Evolutionary conservation across 1,140 invertebrate species (phyloP), one percentile per base, ranked within the genome.

Genomic region (Leptonema lineaticorne): DNA sequence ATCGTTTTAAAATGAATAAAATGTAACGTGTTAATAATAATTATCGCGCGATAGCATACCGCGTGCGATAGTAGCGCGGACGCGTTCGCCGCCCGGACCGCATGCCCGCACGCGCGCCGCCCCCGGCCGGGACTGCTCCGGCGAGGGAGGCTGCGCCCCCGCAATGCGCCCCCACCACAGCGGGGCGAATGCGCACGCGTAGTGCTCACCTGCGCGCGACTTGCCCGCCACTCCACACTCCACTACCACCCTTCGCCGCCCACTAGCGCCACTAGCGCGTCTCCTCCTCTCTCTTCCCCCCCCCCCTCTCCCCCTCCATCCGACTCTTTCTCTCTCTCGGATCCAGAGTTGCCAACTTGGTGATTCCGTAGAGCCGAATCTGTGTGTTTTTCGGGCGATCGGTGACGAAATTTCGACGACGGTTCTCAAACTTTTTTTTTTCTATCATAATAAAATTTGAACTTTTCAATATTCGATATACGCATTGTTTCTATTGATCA

Each of bases 101-200:
- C 4, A 9, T 53, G 50, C 22, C 9, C n/a, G 50, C 50, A 14
- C 29, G 29, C 22, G 20, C n/a, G 22, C 22, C 50, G 50, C 50
- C 24, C 16, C 50, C 50, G 50, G 20, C 50, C 50, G 50, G 50
- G 50, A 53, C 50, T 53, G 50, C 11, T 53, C 50, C 50, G 50
- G 24, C 27, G 20, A 5, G 50, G 46, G 50, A 53, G 50, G 50
- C 50, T 53, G 50, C 50, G 50, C 50, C n/a, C n/a, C n/a, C 20
- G 50, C 50, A 24, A 8, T 26, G 50, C 2, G 37, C 4, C 14
- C 11, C 37, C 5, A 24, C 50, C 1, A 2, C 14, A 11, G 50
- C 50, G 20, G 24, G 50, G 22, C 22, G 50, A 24, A 26, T 20
- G 24, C 22, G 50, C 9, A 4, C 11, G 50, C 50, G 50, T 20